phyloP scores from a whole-genome alignment of 2,113 vertebrate genomes.

The Poeciliopsis turrubarensis region DNA sequence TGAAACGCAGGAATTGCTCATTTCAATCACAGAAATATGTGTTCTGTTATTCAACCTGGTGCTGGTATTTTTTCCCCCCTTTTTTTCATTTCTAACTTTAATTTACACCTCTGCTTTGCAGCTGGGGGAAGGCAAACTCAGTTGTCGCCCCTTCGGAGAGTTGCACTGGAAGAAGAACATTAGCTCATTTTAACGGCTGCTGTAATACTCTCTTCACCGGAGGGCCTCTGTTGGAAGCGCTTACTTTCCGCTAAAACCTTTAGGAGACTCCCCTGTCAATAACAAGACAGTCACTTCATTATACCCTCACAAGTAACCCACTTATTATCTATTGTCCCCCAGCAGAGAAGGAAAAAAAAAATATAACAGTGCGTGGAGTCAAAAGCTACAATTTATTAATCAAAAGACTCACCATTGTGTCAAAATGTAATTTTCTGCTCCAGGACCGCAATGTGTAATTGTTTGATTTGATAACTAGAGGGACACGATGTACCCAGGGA shows the following conservation, averaged over 20 bases:
- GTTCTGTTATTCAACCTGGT: not conserved
- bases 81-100: conserved; percentile 64
- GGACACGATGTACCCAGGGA: conserved; percentile 26
- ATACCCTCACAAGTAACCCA: conserved; percentile 70
- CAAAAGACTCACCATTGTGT: conserved; percentile 58
- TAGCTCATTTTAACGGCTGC: conserved; percentile 77
- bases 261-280: conserved; percentile 71
- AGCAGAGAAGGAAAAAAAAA: conserved; percentile 41
- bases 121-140: conserved; percentile 73
- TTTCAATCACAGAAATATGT: conserved; percentile 45
- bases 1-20: conserved; percentile 36
- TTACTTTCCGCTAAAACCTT: conserved; percentile 50
- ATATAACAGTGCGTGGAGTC: conserved; percentile 26
- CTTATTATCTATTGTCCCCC: conserved; percentile 65
- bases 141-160: conserved; percentile 60
- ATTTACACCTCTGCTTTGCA: conserved; percentile 80
- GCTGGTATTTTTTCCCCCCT: conserved; percentile 4
- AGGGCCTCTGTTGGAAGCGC: conserved; percentile 63
- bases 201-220: conserved; percentile 72
- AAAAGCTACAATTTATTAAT: conserved; percentile 62
- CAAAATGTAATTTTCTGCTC: conserved; percentile 67
- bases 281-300: conserved; percentile 74
- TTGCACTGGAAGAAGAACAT: conserved; percentile 62
- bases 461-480: conserved; percentile 68
- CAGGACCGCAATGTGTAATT: conserved; percentile 42